Evolutionary conservation across 2,888 invertebrate species (phyloP).

Genomic region (Gortyna flavago): DNA sequence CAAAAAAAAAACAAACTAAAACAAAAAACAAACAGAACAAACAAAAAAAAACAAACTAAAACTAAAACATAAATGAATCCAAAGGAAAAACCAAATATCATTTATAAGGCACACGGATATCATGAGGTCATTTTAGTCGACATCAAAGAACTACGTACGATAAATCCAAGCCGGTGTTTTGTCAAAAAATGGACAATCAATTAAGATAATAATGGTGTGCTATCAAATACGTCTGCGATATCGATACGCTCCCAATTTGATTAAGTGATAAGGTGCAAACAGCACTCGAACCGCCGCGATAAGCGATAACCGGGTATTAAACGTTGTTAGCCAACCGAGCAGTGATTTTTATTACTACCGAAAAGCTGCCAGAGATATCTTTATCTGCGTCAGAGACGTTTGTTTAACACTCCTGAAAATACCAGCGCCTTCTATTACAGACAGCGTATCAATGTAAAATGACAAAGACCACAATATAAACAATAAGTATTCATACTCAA

Average conservation of each 20-base stretch:
- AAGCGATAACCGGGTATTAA: conserved; percentile 86
- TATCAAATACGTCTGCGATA: conserved; percentile 86
- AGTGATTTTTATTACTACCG: conserved; percentile 88
- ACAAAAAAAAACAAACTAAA: no score
- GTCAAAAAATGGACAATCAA: conserved; percentile 87
- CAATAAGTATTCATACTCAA: not conserved
- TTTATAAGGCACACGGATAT: conserved; percentile 53
- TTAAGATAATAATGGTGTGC: conserved; percentile 86
- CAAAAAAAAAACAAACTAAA: no score
- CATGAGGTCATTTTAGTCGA: conserved; percentile 67
- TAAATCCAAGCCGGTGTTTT: conserved; percentile 79
- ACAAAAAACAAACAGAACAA: no score
- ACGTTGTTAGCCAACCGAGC: conserved; percentile 85
- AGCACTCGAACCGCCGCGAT: conserved; percentile 87
- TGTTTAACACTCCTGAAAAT: conserved; percentile 19
- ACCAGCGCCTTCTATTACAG: not conserved
- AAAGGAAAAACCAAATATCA: conserved; percentile 10
- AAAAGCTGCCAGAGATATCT: conserved; percentile 79
- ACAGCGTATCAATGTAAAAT: not conserved
- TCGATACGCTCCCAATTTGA: conserved; percentile 89
- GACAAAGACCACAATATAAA: not conserved
- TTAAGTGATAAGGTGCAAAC: conserved; percentile 86
- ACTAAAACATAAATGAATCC: no score
- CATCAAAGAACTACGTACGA: conserved; percentile 75
- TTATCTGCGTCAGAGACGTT: conserved; percentile 66